Evolutionary conservation across 2,797 vertebrate species (phyloP).

Genomic region (Poeciliopsis infans): DNA sequence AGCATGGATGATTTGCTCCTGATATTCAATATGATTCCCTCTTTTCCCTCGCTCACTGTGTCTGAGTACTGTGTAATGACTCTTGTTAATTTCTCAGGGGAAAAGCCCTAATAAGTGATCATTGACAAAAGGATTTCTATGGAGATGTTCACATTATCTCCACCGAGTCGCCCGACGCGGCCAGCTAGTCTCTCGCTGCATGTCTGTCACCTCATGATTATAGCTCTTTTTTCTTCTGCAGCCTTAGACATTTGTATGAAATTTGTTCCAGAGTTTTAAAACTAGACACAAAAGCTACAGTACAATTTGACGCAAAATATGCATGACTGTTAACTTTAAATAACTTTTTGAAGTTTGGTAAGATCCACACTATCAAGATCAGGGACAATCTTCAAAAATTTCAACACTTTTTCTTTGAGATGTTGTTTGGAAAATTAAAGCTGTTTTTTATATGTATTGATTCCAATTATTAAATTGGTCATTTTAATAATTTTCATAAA

Average conservation of each 20-base stretch:
- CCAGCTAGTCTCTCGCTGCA: slow-evolving; percentile 12
- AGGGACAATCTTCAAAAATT: background rate
- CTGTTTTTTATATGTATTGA: too few species aligned
- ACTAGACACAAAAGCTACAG: background rate
- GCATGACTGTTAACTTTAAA: background rate
- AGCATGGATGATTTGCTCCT: slow-evolving; percentile 54
- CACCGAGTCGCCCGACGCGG: slow-evolving; percentile 26
- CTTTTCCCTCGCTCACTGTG: slow-evolving; percentile 23
- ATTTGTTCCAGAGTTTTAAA: background rate
- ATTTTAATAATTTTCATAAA: background rate
- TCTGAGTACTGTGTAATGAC: slow-evolving; percentile 60
- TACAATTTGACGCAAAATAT: background rate
- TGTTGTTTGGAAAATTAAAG: too few species aligned
- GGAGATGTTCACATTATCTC: slow-evolving; percentile 54
- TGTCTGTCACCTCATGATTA: slow-evolving; percentile 1
- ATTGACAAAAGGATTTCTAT: slow-evolving; percentile 68
- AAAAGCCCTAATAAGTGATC: slow-evolving; percentile 69
- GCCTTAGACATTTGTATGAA: background rate
- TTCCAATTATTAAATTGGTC: too few species aligned
- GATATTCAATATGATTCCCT: slow-evolving; percentile 52
- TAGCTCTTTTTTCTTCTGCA: background rate
- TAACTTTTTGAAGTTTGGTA: background rate
- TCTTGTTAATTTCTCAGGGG: slow-evolving; percentile 72
- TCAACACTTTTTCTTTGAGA: background rate
- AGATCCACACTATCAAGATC: background rate